Evolutionary conservation across 2,797 vertebrate species (phyloP).

Genomic region (Hemitrygon akajei): DNA sequence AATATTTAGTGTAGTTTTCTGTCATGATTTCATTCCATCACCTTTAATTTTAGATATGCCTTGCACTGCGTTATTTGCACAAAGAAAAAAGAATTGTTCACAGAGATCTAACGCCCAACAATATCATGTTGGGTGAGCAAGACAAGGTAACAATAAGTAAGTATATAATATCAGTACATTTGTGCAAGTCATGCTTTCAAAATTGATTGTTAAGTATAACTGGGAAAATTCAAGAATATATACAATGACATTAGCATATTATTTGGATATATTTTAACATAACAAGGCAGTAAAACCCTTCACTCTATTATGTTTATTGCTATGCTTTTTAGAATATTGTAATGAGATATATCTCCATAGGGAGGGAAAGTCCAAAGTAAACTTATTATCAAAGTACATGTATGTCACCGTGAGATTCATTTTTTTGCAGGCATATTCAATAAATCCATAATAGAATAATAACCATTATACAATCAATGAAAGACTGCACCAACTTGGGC

Average conservation of each 20-base stretch:
- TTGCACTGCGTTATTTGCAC: constrained; percentile 79
- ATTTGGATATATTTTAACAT: not conserved
- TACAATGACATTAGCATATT: not conserved
- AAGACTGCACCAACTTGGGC: too few species aligned
- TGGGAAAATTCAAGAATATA: not conserved
- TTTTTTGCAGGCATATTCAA: too few species aligned
- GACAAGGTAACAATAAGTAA: constrained; percentile 84
- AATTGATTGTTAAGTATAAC: not conserved
- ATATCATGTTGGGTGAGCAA: constrained; percentile 79
- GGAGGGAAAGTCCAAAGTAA: not conserved
- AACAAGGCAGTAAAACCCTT: not conserved
- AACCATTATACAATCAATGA: too few species aligned
- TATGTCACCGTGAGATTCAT: too few species aligned
- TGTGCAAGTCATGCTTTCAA: not conserved
- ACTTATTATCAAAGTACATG: too few species aligned
- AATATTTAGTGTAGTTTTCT: not conserved
- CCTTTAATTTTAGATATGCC: constrained; percentile 66
- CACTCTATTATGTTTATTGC: not conserved
- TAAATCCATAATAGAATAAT: too few species aligned
- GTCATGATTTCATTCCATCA: not conserved
- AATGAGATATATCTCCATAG: not conserved
- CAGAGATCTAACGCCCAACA: constrained; percentile 76
- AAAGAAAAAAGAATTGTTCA: constrained; percentile 85
- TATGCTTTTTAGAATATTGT: not conserved
- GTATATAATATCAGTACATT: constrained; percentile 45